These are phyloP conservation scores for Chondrosia reniformis DNA, from an alignment of 37 sponge, comb jelly and placozoan genomes.

Conservation along the genomic window DNA sequence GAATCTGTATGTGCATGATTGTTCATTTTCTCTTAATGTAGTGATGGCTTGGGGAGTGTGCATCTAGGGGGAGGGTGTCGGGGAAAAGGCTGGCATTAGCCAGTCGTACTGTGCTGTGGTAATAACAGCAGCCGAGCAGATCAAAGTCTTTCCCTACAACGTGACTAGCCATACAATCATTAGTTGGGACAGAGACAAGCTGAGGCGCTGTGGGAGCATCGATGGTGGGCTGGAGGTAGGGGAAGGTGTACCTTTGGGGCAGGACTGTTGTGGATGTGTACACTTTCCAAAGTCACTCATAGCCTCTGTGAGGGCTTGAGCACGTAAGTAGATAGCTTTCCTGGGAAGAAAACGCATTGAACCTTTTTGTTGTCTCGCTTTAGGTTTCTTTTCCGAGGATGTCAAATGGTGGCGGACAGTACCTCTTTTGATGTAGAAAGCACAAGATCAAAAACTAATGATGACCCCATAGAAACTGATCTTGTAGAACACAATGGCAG, in stretches of 20 bases:
- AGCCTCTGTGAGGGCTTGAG: conserved; percentile 57
- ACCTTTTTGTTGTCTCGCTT: too few species aligned
- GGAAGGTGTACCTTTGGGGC: conserved; percentile 62
- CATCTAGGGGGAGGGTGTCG: background rate
- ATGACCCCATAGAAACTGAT: too few species aligned
- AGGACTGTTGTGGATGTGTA: conserved; percentile 72
- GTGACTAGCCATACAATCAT: background rate
- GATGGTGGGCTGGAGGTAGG: conserved; percentile 66
- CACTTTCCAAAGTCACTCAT: conserved; percentile 1
- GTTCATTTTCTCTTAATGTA: background rate
- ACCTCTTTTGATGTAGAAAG: too few species aligned
- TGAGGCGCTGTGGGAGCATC: conserved; percentile 60
- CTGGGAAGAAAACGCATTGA: too few species aligned
- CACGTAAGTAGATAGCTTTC: too few species aligned
- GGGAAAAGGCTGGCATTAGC: background rate
- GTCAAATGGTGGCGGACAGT: background rate
- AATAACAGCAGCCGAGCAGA: background rate
- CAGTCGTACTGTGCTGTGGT: background rate
- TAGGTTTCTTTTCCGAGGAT: conserved; percentile 12
- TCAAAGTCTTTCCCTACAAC: conserved; percentile 9
- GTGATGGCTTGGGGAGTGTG: conserved; percentile 12
- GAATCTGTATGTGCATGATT: too few species aligned
- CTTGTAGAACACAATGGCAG: too few species aligned
- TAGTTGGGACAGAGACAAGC: conserved; percentile 70
- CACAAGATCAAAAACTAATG: too few species aligned